Conservation (phyloP, 2,113 vertebrate genomes). For the Nestor notabilis region DNA sequence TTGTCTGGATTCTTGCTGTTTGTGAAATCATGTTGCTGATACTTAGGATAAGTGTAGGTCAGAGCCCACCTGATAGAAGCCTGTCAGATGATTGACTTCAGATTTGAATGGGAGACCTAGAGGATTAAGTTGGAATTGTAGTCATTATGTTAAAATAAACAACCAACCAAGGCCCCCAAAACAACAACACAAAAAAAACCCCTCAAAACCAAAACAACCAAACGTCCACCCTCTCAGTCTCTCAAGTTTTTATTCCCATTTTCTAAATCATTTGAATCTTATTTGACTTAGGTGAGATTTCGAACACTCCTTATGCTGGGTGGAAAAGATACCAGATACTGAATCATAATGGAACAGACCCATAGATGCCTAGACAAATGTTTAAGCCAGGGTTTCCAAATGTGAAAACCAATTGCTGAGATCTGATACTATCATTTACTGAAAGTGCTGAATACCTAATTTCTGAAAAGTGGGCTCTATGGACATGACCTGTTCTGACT, state of each 20-base stretch:
- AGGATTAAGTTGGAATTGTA: not conserved
- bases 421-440: not conserved
- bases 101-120: not conserved
- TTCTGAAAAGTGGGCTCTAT: not conserved
- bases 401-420: not conserved
- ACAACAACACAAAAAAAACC: not conserved
- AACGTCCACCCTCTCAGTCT: not conserved
- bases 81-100: fast-evolving
- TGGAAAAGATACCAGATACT: not conserved
- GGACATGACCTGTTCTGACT: not conserved
- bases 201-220: not conserved
- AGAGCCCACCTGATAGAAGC: not conserved
- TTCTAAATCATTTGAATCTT: not conserved
- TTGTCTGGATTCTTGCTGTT: slow-evolving; percentile 21
- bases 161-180: not conserved
- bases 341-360: not conserved
- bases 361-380: not conserved
- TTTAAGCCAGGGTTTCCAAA: not conserved
- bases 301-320: not conserved
- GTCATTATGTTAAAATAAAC: not conserved
- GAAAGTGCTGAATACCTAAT: not conserved
- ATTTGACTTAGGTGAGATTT: not conserved
- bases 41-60: not conserved
- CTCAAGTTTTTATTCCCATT: not conserved
- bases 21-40: not conserved